A percentile compares a stretch with the other conserved stretches of the same genome.
Evolutionary conservation across 2,888 invertebrate genomes (phyloP).

Genomic region (Orthosia gothica): DNA sequence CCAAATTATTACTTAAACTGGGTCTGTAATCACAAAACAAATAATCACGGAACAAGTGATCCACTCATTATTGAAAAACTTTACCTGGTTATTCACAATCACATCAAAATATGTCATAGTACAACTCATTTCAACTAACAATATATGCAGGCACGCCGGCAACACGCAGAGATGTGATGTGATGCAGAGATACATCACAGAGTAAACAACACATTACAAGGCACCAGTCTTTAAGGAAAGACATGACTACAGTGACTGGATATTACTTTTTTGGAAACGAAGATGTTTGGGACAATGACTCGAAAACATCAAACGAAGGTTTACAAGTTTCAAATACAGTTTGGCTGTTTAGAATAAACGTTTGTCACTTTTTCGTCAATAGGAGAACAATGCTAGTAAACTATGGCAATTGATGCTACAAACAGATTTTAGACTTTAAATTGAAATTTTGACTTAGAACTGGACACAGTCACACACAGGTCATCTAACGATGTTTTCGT

Average conservation of each 20-base stretch:
- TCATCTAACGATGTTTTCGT: slow-evolving; percentile 22
- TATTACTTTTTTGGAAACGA: background rate
- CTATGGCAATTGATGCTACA: slow-evolving; percentile 10
- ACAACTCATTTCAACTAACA: no score
- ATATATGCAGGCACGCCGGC: no score
- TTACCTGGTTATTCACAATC: no score
- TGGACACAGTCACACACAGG: slow-evolving; percentile 11
- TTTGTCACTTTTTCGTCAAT: slow-evolving; percentile 7
- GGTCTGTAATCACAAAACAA: no score
- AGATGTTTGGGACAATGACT: slow-evolving; percentile 18
- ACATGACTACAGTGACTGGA: background rate
- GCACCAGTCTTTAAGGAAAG: background rate
- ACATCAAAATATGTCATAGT: no score
- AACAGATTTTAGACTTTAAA: slow-evolving; percentile 9
- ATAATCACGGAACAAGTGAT: no score
- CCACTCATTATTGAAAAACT: no score
- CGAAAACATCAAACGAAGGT: slow-evolving; percentile 6
- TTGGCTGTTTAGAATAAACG: slow-evolving; percentile 28
- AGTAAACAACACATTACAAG: background rate
- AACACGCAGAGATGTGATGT: no score
- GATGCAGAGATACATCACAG: no score
- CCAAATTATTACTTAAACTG: background rate
- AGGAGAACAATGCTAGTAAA: slow-evolving; percentile 46
- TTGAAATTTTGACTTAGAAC: slow-evolving; percentile 4
- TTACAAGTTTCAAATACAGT: slow-evolving; percentile 6